phyloP scores from a whole-genome alignment of 2,888 invertebrate species.

The Punctoribates punctum region DNA sequence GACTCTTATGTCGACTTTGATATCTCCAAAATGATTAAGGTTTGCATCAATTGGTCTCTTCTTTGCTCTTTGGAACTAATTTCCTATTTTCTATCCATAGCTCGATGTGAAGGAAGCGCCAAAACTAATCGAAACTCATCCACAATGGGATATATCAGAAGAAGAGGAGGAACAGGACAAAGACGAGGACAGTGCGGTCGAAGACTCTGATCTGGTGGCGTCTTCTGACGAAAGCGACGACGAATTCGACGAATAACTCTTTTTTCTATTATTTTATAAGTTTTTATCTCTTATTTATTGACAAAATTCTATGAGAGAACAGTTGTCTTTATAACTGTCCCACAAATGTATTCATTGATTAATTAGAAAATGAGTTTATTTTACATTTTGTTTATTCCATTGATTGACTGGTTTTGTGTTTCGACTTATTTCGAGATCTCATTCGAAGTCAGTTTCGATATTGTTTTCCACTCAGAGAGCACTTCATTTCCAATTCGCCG shows the following conservation, averaged over 20 bases:
- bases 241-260: slow-evolving; percentile 30
- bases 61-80: slow-evolving; percentile 39
- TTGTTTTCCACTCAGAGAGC: background rate
- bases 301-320: background rate
- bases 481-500: background rate
- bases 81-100: slow-evolving; percentile 55
- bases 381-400: background rate
- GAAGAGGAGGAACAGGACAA: slow-evolving; percentile 73
- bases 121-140: slow-evolving; percentile 84
- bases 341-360: no score
- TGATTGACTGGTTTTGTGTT: background rate
- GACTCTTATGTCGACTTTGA: slow-evolving; percentile 75
- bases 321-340: background rate
- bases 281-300: background rate
- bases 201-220: slow-evolving; percentile 65
- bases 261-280: background rate
- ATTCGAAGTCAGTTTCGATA: background rate
- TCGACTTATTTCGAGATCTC: background rate
- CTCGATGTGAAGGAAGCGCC: slow-evolving; percentile 90
- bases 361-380: no score
- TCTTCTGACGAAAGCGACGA: slow-evolving; percentile 60
- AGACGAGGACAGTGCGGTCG: slow-evolving; percentile 60
- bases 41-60: slow-evolving; percentile 17
- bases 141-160: slow-evolving; percentile 96
- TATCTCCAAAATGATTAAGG: slow-evolving; percentile 40